Evolutionary conservation across 2,797 vertebrate genomes (phyloP).

Genomic region (Scolopax rusticola): DNA sequence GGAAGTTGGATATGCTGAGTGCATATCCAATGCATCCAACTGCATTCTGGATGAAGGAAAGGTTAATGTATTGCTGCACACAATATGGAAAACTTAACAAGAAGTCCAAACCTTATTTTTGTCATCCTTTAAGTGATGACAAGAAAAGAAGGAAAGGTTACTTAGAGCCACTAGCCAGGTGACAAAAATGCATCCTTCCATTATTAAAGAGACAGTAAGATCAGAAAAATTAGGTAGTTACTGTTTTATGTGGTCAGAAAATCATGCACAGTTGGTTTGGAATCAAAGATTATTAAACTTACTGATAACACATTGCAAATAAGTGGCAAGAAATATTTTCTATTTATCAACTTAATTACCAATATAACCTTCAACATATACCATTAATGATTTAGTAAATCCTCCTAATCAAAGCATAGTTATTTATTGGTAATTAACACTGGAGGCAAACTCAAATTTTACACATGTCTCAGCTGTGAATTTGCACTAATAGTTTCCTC

Average conservation of each 20-base stretch:
- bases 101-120: neutral
- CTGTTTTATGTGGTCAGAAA: neutral
- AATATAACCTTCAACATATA: neutral
- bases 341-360: conserved; percentile 3
- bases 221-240: neutral
- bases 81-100: neutral
- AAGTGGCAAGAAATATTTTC: neutral
- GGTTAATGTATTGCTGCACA: neutral
- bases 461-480: neutral
- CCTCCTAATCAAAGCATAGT: neutral
- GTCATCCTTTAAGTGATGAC: neutral
- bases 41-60: neutral
- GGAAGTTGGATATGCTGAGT: neutral
- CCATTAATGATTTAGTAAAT: neutral
- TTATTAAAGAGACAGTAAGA: neutral
- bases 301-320: neutral
- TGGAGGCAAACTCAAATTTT: neutral
- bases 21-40: too few relatives aligned
- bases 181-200: neutral
- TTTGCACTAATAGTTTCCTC: neutral
- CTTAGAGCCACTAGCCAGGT: neutral
- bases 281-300: conserved; percentile 2
- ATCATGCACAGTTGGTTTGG: neutral
- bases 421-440: neutral
- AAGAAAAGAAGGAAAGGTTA: neutral